These are phyloP conservation scores for Monochamus saltuarius DNA, from an alignment of 1,140 invertebrate genomes.

Conservation along the genomic window DNA sequence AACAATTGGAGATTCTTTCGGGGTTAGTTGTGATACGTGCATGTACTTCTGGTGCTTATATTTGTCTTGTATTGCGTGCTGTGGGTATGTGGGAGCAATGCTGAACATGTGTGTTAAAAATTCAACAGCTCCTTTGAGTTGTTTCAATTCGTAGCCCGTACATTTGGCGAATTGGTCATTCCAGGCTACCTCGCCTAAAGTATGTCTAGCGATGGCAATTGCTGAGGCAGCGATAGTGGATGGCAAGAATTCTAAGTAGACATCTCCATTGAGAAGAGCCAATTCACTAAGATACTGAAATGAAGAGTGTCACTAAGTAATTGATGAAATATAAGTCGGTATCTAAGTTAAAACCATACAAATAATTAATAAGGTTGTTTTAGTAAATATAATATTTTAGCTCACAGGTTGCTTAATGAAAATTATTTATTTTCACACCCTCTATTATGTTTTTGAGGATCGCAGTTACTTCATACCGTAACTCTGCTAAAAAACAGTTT, in stretches of 20 bases:
- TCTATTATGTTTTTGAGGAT: no score
- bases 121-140: conserved; percentile 69
- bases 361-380: no score
- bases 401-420: no score
- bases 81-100: conserved; percentile 64
- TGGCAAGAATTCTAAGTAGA: conserved; percentile 80
- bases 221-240: conserved; percentile 81
- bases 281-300: conserved; percentile 82
- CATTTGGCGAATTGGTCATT: conserved; percentile 60
- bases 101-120: conserved; percentile 70
- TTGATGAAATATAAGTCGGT: no score
- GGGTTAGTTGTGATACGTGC: conserved; percentile 37
- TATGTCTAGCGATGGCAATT: conserved; percentile 77
- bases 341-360: no score
- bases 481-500: no score
- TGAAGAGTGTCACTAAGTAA: no score
- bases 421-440: no score
- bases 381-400: no score
- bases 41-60: conserved; percentile 44
- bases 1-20: conserved; percentile 22
- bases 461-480: no score
- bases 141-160: conserved; percentile 68
- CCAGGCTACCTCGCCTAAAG: conserved; percentile 68
- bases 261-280: conserved; percentile 81
- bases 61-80: conserved; percentile 70